Evolutionary conservation across 2,888 invertebrate species (phyloP).

Genomic region (Nymphalis polychloros): DNA sequence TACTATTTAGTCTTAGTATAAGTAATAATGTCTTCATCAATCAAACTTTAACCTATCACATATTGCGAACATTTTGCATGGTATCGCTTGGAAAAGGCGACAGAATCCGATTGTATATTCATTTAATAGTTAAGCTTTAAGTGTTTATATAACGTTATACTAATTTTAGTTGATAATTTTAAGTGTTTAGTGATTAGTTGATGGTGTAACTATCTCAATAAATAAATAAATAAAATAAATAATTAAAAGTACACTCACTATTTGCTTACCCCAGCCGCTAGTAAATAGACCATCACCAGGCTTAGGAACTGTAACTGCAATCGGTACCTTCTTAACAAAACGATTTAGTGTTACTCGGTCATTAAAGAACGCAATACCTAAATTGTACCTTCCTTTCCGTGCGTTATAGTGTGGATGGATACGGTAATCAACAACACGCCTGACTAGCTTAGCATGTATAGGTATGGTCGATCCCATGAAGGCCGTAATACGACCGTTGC

Average conservation of each 20-base stretch:
- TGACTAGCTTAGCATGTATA: constrained; percentile 19
- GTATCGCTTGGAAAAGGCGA: too few relatives aligned
- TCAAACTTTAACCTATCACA: too few relatives aligned
- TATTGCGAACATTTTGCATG: too few relatives aligned
- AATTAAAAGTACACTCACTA: constrained; percentile 27
- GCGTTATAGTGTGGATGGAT: constrained; percentile 25
- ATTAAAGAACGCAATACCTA: constrained; percentile 32
- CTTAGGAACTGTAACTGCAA: constrained; percentile 16
- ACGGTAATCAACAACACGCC: constrained; percentile 17
- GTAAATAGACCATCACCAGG: constrained; percentile 27
- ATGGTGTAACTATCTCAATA: neutral
- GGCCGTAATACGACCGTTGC: constrained; percentile 31
- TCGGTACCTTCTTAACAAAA: constrained; percentile 33
- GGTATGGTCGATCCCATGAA: constrained; percentile 37
- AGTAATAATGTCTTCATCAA: too few relatives aligned
- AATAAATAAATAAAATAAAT: too few relatives aligned
- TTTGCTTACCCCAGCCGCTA: constrained; percentile 40
- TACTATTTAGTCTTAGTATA: too few relatives aligned
- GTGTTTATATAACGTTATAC: too few relatives aligned
- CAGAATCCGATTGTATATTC: too few relatives aligned
- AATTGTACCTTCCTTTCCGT: constrained; percentile 23
- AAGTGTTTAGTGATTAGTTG: neutral
- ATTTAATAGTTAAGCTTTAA: too few relatives aligned
- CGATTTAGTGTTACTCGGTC: constrained; percentile 21
- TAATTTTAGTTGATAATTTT: too few relatives aligned